phyloP scores from a whole-genome alignment of 2,888 invertebrate species.

The Pemphredon lugubris region DNA sequence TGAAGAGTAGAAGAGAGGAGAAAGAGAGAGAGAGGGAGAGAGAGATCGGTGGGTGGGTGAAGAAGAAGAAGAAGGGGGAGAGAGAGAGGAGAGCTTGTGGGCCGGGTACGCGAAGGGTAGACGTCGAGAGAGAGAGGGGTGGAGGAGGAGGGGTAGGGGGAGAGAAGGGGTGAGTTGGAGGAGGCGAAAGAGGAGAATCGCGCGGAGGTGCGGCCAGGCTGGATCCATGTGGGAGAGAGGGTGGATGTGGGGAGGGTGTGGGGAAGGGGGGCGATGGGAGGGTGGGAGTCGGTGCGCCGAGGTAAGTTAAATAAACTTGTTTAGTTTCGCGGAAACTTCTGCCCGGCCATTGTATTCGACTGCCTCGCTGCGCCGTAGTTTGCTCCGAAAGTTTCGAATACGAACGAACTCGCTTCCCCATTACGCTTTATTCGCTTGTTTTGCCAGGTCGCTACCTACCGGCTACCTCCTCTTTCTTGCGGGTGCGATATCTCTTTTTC shows the following conservation, averaged over 20 bases:
- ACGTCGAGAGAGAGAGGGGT: constrained; percentile 9
- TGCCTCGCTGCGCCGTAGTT: constrained; percentile 71
- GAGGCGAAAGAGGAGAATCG: no score
- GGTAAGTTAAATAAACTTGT: constrained; percentile 80
- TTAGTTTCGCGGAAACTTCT: constrained; percentile 77
- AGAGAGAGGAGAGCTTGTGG: constrained; percentile 17
- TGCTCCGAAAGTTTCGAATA: constrained; percentile 75
- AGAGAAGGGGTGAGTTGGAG: constrained; percentile 20
- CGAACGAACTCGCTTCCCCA: constrained; percentile 75
- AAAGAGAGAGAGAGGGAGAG: constrained; percentile 9
- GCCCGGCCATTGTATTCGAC: constrained; percentile 77
- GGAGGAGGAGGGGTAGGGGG: constrained; percentile 6
- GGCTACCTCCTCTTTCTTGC: no score
- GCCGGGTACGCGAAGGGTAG: constrained; percentile 25
- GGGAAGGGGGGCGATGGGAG: constrained; percentile 20
- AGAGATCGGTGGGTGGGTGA: constrained; percentile 18
- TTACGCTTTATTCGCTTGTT: constrained; percentile 77
- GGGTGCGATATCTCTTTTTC: no score
- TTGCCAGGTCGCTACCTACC: constrained; percentile 61
- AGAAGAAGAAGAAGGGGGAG: constrained; percentile 27
- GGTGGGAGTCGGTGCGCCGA: constrained; percentile 61
- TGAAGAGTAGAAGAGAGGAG: constrained; percentile 9
- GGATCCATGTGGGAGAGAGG: constrained; percentile 4
- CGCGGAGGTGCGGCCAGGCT: no score
- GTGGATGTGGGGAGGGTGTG: constrained; percentile 15